Conservation (phyloP, 1,140 invertebrate genomes). For the Drosophila orosa region DNA sequence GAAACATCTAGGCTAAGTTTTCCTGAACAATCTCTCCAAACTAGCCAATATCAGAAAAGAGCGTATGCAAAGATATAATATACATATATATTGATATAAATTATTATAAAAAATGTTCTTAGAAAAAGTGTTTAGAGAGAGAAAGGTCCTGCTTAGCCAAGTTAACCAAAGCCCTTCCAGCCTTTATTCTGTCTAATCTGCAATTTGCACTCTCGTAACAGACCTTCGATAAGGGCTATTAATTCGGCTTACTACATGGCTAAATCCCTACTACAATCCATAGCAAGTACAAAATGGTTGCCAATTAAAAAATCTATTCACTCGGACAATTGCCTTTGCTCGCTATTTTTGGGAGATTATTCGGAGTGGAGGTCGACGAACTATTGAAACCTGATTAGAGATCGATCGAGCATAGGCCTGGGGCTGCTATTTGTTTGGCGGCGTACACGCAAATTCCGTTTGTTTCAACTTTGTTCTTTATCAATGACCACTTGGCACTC, state of each 20-base stretch:
- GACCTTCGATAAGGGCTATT: constrained; percentile 3
- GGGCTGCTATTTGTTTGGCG: constrained; percentile 31
- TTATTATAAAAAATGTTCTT: no score
- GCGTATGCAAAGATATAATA: no score
- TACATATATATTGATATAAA: no score
- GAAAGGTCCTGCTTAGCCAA: no score
- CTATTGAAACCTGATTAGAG: constrained; percentile 55
- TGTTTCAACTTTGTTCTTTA: constrained; percentile 43
- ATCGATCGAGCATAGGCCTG: constrained; percentile 47
- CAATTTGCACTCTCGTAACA: neutral
- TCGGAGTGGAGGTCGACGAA: constrained; percentile 61
- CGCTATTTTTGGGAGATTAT: constrained; percentile 39
- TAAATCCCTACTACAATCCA: neutral
- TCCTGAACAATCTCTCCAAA: no score
- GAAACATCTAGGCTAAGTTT: no score
- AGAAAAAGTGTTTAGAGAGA: no score
- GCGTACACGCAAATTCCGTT: constrained; percentile 20
- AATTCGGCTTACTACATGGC: neutral
- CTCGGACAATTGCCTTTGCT: constrained; percentile 37
- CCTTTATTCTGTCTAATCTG: neutral
- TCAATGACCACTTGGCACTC: constrained; percentile 49
- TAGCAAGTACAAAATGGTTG: constrained; percentile 19
- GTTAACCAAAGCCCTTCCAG: no score
- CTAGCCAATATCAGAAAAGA: no score
- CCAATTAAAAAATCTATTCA: constrained; percentile 71